Base-by-base conservation (phyloP, 2,113 vertebrate species). In the Euleptes europaea region DNA sequence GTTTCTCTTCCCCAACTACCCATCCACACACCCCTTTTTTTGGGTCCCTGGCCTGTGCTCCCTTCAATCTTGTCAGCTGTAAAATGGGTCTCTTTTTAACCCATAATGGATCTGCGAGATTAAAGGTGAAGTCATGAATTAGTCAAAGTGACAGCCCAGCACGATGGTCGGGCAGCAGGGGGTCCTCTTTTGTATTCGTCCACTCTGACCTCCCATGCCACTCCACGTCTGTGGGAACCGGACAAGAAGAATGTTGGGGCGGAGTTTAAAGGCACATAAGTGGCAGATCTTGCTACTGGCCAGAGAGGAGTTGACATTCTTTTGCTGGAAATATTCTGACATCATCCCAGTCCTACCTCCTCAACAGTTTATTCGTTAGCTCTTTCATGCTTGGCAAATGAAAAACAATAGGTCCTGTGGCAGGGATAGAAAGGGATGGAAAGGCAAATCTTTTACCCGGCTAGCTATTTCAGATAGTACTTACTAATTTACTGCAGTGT, bases 111-210 rank as follows among this genome's bases (percentile, higher is more conserved):
- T 93, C 95, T 92, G 91, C 26, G 90, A 95, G 95, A 95, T 97
- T 96, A 96, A 96, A 97, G 97, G 95, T 96, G 95, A 94, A 95
- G 95, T 92, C 94, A 92, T 95, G 96, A 96, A 95, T 95, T 93
- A 95, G 95, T 85, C 89, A 93, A 92, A 93, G 96, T 96, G 95
- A 96, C 96, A 95, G 95, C 94, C 89, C 93, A 93, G 95, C 94
- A 92, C 93, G 95, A 90, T 91, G 95, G 94, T 92, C 71, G 89
- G 67, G 89, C 94, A 88, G 95, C 93, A 93, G 95, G 95, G 95
- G 91, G 93, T 92, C 93, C 88, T 92, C 92, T 94, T 95, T 96
- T 96, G 95, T 96, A 90, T 93, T 94, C 92, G 89, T 94, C 95
- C 92, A 91, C 94, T 95, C 95, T 95, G 96, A 96, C 96, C 96